Percentiles rank a stretch among this genome's conserved stretches.
Conservation (phyloP, 2,888 invertebrate genomes). For the Drosophila anomelani region DNA sequence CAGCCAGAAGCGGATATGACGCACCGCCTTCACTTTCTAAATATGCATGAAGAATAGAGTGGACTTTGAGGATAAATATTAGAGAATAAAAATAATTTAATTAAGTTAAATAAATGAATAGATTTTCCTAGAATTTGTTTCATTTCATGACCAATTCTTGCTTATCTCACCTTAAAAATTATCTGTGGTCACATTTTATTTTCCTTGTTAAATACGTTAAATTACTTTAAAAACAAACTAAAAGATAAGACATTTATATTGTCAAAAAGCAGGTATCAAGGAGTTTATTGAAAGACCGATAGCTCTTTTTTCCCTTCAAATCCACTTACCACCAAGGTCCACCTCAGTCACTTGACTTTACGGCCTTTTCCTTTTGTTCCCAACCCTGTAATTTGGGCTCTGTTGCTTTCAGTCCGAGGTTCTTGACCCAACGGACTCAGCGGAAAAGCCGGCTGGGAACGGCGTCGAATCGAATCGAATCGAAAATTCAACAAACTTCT, state of each 20-base stretch:
- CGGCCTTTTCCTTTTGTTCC: slow-evolving; percentile 23
- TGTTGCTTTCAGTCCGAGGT: slow-evolving; percentile 44
- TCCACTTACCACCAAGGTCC: neutral
- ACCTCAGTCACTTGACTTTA: slow-evolving; percentile 26
- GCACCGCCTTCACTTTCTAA: slow-evolving; percentile 53
- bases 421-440: slow-evolving; percentile 57
- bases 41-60: slow-evolving; percentile 8
- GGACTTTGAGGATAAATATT: neutral
- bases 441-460: slow-evolving; percentile 19
- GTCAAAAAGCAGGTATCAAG: neutral
- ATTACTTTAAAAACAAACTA: neutral
- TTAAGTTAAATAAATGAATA: too few relatives aligned
- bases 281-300: neutral
- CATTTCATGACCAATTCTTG: too few relatives aligned
- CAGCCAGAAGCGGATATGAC: slow-evolving; percentile 59
- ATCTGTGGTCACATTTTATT: neutral
- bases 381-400: slow-evolving; percentile 38
- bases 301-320: neutral
- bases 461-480: slow-evolving; percentile 12
- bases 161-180: too few relatives aligned
- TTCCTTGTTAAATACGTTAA: neutral
- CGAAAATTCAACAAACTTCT: slow-evolving; percentile 25
- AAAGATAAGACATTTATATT: neutral
- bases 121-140: too few relatives aligned
- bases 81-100: too few relatives aligned